Conservation (phyloP, 2,797 vertebrate species). For the Neopelma chrysocephalum region DNA sequence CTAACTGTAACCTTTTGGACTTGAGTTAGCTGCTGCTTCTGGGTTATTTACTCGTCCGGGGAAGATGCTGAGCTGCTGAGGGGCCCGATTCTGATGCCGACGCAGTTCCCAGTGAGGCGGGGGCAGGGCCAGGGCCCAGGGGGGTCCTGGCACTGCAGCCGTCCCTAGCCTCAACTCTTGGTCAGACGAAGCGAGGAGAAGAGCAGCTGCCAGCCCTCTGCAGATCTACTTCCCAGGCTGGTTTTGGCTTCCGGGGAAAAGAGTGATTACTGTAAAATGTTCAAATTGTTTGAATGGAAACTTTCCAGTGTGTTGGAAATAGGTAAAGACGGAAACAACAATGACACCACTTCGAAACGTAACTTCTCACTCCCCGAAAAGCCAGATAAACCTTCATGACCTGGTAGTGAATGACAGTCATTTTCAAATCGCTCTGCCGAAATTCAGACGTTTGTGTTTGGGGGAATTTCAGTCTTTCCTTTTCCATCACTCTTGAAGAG, state of each 20-base stretch:
- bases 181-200: neutral
- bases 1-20: neutral
- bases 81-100: neutral
- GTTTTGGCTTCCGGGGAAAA: neutral
- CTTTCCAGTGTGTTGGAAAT: constrained; percentile 5
- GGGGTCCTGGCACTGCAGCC: neutral
- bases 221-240: neutral
- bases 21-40: neutral
- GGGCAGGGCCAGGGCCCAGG: too few relatives aligned
- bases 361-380: constrained; percentile 20
- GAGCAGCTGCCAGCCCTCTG: neutral
- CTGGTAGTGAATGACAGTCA: neutral
- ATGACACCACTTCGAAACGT: neutral
- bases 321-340: neutral
- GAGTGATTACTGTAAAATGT: neutral
- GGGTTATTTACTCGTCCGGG: neutral
- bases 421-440: constrained; percentile 2
- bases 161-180: neutral
- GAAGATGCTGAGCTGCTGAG: neutral
- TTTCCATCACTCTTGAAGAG: neutral
- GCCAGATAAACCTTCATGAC: constrained; percentile 12
- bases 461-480: neutral
- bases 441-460: constrained; percentile 21
- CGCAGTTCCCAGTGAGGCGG: too few relatives aligned
- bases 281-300: neutral